A percentile compares a stretch with the other conserved stretches of the same genome.
Conservation (phyloP, 2,113 vertebrate genomes). For the Tachysurus vachellii region DNA sequence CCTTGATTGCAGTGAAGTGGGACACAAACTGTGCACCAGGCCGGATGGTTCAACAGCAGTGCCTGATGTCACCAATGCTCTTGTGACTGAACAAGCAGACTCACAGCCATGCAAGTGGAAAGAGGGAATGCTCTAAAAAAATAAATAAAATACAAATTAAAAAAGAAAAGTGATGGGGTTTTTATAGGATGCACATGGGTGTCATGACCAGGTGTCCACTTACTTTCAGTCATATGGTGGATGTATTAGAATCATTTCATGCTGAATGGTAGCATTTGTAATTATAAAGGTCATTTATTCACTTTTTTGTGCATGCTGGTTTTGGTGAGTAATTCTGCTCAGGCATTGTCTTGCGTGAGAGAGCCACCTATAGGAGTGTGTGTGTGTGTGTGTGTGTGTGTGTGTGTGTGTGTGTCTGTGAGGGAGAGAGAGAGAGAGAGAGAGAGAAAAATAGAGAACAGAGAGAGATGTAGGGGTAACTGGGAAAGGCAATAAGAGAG, state of each 20-base stretch:
- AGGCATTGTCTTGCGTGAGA: constrained; percentile 9
- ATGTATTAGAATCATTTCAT: background rate
- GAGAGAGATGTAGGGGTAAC: background rate
- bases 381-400: background rate
- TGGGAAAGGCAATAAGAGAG: too few species aligned
- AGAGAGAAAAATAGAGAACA: background rate
- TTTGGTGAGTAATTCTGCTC: background rate
- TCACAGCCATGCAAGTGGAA: background rate
- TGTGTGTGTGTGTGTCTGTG: too few species aligned
- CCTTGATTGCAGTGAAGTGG: background rate
- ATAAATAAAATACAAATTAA: background rate
- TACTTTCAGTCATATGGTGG: background rate
- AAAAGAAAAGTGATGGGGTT: background rate
- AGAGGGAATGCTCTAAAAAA: background rate
- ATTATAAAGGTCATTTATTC: background rate
- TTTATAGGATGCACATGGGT: background rate
- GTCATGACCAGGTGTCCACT: background rate
- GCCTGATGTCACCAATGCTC: background rate
- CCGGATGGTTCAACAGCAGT: background rate
- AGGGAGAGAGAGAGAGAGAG: background rate
- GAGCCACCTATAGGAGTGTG: constrained; percentile 16
- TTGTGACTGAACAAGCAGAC: background rate
- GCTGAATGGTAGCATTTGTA: background rate
- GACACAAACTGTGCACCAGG: background rate
- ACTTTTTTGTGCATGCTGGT: background rate